Base-by-base conservation (phyloP, 2,113 vertebrate genomes). In the Oreochromis tanganicae region DNA sequence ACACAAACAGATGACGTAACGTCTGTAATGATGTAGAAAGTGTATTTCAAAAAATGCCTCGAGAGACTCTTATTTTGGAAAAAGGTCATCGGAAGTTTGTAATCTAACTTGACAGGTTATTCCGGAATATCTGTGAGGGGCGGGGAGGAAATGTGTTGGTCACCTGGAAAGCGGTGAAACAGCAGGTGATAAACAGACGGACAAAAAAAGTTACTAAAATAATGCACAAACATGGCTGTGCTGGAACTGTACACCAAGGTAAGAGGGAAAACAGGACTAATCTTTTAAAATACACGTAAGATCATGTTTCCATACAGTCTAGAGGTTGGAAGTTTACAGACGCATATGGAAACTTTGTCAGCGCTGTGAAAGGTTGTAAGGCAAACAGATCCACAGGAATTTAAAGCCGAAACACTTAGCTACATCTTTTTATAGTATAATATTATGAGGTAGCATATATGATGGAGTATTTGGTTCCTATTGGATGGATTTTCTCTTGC, bases 221-320 rank as follows among this genome's bases (percentile, higher is more conserved):
- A 81, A 94, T 93, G 94, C 36, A 24, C 46, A 75, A 91, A 86
- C 83, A 98, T 99, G 98, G 97, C 97, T 94, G 87, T 98, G 93
- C 94, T 93, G 66, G 97, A 98, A 87, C 97, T 99, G 7, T 99
- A 99, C 95, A 97, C 98, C 1, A 95, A 97, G 98, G 98, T 99
- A 97, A 94, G 96, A 75, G 3, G 3, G 36, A 54, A 29, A 6
- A 2, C 46, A n/a, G 32, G 27, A 3, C 8, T 6, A 16, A 13
- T 27, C 9, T 21, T 59, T 68, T 2, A 24, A 80, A 80, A 38
- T n/a, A n/a, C 9, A 29, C 1, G 14, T 24, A 2, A 36, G 6
- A 6, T 14, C 11, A 32, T 54, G 9, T 59, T 66, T 78, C 7
- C 11, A 36, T 7, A 14, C 36, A 9, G 66, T 85, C 43, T 85